These are phyloP conservation scores for Meteorus cinctellus DNA, from an alignment of 2,888 invertebrate genomes.

Conservation along the genomic window DNA sequence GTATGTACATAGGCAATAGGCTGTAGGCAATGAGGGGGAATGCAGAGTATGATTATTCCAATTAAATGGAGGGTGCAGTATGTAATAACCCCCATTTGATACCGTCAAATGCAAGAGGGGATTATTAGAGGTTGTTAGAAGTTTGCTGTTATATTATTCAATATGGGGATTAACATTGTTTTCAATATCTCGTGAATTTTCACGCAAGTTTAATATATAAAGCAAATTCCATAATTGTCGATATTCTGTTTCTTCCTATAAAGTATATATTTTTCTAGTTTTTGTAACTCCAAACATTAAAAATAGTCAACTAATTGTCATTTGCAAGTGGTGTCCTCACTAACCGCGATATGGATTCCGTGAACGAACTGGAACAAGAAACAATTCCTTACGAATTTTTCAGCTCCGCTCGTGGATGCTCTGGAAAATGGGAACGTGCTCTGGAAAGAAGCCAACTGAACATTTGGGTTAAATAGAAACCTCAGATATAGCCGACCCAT, in stretches of 20 bases:
- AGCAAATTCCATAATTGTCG: background rate
- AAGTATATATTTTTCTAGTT: too few species aligned
- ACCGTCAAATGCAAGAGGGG: background rate
- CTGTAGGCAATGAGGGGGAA: constrained; percentile 11
- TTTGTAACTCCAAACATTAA: too few species aligned
- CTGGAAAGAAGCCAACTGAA: constrained; percentile 62
- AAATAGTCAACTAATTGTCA: background rate
- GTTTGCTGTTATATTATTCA: background rate
- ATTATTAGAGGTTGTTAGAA: constrained; percentile 9
- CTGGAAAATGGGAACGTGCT: constrained; percentile 53
- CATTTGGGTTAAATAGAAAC: constrained; percentile 57
- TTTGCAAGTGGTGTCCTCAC: background rate
- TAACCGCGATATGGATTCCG: background rate
- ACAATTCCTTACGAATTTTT: constrained; percentile 52
- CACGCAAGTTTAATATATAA: background rate
- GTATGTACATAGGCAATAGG: background rate
- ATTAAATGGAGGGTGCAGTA: constrained; percentile 18
- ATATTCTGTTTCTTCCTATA: background rate
- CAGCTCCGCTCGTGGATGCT: constrained; percentile 43
- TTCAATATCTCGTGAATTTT: background rate
- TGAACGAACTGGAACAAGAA: constrained; percentile 41
- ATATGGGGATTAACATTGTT: background rate
- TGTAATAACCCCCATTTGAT: constrained; percentile 4
- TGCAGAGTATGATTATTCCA: constrained; percentile 15
- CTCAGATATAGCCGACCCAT: constrained; percentile 2